Evolutionary conservation across 2,113 vertebrate species (phyloP).

Genomic region (Gadus chalcogrammus): DNA sequence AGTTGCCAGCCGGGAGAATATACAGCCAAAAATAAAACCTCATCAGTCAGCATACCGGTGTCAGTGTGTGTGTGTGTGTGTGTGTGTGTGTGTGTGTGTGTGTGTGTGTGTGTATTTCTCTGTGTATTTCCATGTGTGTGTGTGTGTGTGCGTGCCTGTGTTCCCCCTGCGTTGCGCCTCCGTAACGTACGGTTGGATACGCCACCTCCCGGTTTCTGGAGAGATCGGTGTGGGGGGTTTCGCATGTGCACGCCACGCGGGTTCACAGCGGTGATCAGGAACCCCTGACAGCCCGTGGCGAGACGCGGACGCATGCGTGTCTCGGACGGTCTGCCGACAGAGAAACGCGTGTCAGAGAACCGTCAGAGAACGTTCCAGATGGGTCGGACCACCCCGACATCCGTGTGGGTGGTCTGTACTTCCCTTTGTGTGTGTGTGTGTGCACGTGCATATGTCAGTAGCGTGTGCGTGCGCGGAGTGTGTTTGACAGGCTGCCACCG

Average conservation of each 20-base stretch:
- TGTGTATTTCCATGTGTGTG: too few species aligned
- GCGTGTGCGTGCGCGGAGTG: conserved; percentile 46
- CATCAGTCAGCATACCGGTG: conserved; percentile 65
- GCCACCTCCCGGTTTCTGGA: too few species aligned
- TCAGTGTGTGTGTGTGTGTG: not conserved
- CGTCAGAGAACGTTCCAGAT: conserved; percentile 15
- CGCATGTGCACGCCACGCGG: too few species aligned
- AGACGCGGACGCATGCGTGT: too few species aligned
- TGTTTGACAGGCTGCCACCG: conserved; percentile 67
- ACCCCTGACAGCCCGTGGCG: too few species aligned
- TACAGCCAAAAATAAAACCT: conserved; percentile 72
- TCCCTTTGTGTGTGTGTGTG: conserved; percentile 24
- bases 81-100: too few species aligned
- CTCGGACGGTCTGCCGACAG: too few species aligned
- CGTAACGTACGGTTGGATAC: not conserved
- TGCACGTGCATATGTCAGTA: conserved; percentile 38
- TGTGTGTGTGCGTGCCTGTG: conserved; percentile 35
- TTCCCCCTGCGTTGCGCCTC: conserved; percentile 8
- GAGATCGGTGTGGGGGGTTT: not conserved
- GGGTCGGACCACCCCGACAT: conserved; percentile 35
- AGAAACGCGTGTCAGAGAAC: too few species aligned
- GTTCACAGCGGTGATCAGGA: too few species aligned
- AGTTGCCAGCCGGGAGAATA: conserved; percentile 64
- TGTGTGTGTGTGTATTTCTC: conserved; percentile 27
- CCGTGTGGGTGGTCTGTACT: conserved; percentile 22